Conservation (phyloP, 2,797 vertebrate species). For the Crenichthys baileyi region DNA sequence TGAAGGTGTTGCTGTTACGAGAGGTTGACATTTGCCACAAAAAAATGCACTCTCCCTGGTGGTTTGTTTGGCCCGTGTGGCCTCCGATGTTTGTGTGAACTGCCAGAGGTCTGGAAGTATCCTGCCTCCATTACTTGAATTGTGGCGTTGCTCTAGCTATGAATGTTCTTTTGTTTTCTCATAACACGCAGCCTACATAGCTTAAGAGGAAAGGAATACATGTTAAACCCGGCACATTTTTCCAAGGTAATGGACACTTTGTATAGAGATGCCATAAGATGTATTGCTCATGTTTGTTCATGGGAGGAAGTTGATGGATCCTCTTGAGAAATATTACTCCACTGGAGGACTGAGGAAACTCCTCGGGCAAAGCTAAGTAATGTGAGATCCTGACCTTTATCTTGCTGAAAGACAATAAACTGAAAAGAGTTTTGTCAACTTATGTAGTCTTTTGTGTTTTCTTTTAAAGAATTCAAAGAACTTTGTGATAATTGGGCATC, state of each 20-base stretch:
- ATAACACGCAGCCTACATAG: conserved; percentile 80
- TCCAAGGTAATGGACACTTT: conserved; percentile 75
- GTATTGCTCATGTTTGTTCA: conserved; percentile 72
- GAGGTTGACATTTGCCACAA: conserved; percentile 75
- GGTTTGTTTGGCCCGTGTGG: conserved; percentile 72
- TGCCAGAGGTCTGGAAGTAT: conserved; percentile 78
- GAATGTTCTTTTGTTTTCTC: conserved; percentile 70
- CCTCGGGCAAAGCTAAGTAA: conserved; percentile 73
- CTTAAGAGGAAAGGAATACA: conserved; percentile 78
- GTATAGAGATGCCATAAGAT: conserved; percentile 74
- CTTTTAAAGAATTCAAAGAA: not conserved
- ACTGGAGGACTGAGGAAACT: conserved; percentile 67
- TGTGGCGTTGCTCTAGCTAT: conserved; percentile 81
- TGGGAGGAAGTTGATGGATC: conserved; percentile 65
- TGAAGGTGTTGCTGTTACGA: conserved; percentile 72
- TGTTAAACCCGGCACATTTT: conserved; percentile 80
- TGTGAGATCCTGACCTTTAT: conserved; percentile 80
- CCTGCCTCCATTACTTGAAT: conserved; percentile 83
- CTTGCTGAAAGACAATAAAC: conserved; percentile 83
- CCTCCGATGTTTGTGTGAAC: conserved; percentile 78
- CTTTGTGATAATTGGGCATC: not conserved
- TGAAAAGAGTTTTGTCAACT: conserved; percentile 80
- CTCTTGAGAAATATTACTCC: conserved; percentile 67
- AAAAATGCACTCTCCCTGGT: conserved; percentile 78
- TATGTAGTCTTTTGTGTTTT: conserved; percentile 23